Evolutionary conservation across 1,140 invertebrate genomes (phyloP).

Genomic region (Apolygus lucorum): DNA sequence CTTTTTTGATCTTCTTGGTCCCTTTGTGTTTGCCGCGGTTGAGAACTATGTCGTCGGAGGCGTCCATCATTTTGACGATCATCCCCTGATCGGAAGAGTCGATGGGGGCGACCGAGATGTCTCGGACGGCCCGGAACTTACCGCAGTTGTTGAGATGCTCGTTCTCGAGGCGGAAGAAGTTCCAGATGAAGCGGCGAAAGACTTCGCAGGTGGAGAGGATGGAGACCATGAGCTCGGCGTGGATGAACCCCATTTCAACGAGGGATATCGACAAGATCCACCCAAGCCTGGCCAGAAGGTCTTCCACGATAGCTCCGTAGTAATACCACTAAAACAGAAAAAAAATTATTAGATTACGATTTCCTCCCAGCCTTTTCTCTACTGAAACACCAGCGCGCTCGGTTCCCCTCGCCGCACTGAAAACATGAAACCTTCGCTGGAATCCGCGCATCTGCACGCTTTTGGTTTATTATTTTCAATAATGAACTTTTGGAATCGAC

Average conservation of each 20-base stretch:
- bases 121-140: conserved; percentile 95
- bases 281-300: conserved; percentile 84
- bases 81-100: conserved; percentile 72
- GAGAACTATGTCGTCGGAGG: conserved; percentile 51
- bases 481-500: too few species aligned
- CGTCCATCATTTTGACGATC: conserved; percentile 66
- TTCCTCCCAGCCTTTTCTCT: too few species aligned
- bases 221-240: conserved; percentile 78
- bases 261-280: conserved; percentile 85
- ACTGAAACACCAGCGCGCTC: too few species aligned
- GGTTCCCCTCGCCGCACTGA: too few species aligned
- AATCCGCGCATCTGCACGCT: too few species aligned
- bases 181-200: conserved; percentile 96
- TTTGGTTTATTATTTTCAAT: too few species aligned
- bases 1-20: conserved; percentile 10
- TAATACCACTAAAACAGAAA: conserved; percentile 67
- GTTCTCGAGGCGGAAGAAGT: conserved; percentile 98
- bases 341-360: conserved; percentile 1
- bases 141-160: conserved; percentile 99
- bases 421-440: too few species aligned
- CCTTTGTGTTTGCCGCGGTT: conserved; percentile 38
- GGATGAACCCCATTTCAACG: conserved; percentile 69
- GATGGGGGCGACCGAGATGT: conserved; percentile 95
- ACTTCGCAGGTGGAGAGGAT: conserved; percentile 89
- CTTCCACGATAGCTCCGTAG: conserved; percentile 95